Evolutionary conservation across 2,888 invertebrate genomes (phyloP).

Genomic region (Pasiphila rectangulata): DNA sequence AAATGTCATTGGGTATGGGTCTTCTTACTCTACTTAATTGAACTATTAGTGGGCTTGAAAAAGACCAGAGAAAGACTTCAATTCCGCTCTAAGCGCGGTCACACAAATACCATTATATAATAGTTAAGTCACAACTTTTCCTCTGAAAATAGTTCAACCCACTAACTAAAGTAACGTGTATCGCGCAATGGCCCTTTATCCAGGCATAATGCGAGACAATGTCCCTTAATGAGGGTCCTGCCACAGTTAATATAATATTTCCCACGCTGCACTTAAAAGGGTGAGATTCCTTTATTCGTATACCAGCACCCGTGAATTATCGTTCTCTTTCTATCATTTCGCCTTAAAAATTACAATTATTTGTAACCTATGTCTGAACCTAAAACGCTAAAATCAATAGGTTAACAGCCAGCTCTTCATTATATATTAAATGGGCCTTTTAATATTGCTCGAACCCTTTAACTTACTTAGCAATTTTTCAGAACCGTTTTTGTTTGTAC

Average conservation of each 20-base stretch:
- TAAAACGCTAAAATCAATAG: not conserved
- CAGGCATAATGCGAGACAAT: conserved; percentile 44
- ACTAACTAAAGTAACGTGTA: conserved; percentile 21
- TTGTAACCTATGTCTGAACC: conserved; percentile 9
- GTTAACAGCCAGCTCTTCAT: not conserved
- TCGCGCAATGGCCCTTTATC: conserved; percentile 31
- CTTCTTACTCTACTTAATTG: too few species aligned
- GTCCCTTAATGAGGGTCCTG: conserved; percentile 43
- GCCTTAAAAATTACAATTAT: conserved; percentile 31
- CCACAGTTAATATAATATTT: conserved; percentile 24
- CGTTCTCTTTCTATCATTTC: conserved; percentile 38
- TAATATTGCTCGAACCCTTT: conserved; percentile 1
- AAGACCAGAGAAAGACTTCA: not conserved
- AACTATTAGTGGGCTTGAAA: too few species aligned
- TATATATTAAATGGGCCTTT: not conserved
- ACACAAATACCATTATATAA: not conserved
- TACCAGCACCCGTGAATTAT: conserved; percentile 42
- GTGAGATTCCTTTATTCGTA: conserved; percentile 35
- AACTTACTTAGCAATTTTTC: conserved; percentile 8
- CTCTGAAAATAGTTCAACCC: conserved; percentile 6
- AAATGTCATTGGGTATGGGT: too few species aligned
- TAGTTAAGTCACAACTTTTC: not conserved
- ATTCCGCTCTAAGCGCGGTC: not conserved
- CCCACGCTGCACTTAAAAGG: conserved; percentile 15
- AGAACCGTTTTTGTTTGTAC: conserved; percentile 11